Percentiles rank a stretch among this genome's conserved stretches.
phyloP scores from a whole-genome alignment of 2,888 invertebrate species.

The Parnassius mnemosyne region DNA sequence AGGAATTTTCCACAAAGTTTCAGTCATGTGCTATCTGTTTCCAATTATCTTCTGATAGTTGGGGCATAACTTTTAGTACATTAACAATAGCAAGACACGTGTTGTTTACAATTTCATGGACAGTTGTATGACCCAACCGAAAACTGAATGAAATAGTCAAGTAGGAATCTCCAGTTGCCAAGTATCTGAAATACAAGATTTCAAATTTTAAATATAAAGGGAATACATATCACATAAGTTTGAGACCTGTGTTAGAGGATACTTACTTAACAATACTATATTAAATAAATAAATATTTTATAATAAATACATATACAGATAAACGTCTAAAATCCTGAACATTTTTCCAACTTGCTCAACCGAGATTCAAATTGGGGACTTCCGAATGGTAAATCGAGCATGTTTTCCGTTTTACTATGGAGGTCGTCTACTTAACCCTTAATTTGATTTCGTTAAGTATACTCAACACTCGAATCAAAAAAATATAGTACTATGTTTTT shows the following conservation, averaged over 20 bases:
- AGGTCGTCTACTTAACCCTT: too few relatives aligned
- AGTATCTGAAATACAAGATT: constrained; percentile 13
- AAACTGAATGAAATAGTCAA: constrained; percentile 17
- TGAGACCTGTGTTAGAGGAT: not conserved
- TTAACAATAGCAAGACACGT: constrained; percentile 14
- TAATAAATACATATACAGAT: constrained; percentile 1
- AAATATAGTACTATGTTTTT: too few relatives aligned
- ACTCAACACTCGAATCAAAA: too few relatives aligned
- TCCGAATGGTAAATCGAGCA: too few relatives aligned
- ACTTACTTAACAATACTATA: too few relatives aligned
- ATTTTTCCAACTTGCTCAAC: constrained; percentile 9
- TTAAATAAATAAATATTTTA: not conserved
- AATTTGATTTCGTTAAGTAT: too few relatives aligned
- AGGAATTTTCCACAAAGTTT: not conserved
- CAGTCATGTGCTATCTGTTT: constrained; percentile 16
- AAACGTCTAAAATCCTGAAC: constrained; percentile 4
- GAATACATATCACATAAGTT: constrained; percentile 9
- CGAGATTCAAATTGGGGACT: constrained; percentile 3
- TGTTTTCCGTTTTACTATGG: too few relatives aligned
- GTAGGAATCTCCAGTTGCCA: constrained; percentile 15
- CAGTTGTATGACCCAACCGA: constrained; percentile 15
- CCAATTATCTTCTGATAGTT: constrained; percentile 12
- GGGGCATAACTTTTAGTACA: constrained; percentile 12
- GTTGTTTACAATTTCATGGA: constrained; percentile 15
- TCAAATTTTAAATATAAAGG: constrained; percentile 10